Evolutionary conservation across 2,888 invertebrate species (phyloP).

Genomic region (Dicranocentrus wangi): DNA sequence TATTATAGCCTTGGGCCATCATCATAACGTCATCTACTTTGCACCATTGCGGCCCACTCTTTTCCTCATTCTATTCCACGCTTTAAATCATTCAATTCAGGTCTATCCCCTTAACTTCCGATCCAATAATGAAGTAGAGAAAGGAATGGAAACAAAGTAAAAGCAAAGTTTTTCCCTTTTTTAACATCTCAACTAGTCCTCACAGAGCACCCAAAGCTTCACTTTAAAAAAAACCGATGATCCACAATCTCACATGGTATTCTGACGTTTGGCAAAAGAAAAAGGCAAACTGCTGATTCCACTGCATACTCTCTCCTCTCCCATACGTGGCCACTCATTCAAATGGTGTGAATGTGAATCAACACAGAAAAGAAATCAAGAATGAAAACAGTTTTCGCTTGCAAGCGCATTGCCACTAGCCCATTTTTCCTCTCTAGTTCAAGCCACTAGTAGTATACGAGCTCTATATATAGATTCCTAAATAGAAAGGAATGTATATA

Average conservation of each 20-base stretch:
- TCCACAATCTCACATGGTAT: constrained; percentile 4
- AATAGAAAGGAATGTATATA: too few species aligned
- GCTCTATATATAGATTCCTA: too few species aligned
- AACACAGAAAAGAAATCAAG: constrained; percentile 17
- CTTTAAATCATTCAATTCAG: constrained; percentile 29
- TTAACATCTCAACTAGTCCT: constrained; percentile 21
- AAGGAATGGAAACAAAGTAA: constrained; percentile 20
- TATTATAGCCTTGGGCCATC: too few species aligned
- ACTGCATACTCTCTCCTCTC: neutral
- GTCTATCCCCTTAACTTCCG: constrained; percentile 35
- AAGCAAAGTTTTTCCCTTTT: constrained; percentile 14
- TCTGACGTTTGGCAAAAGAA: neutral
- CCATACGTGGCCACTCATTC: constrained; percentile 7
- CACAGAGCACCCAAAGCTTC: constrained; percentile 19
- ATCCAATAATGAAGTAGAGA: constrained; percentile 29
- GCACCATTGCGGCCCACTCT: too few species aligned
- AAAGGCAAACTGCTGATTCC: neutral
- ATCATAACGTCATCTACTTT: too few species aligned
- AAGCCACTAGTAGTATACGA: neutral
- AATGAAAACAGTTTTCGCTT: constrained; percentile 15
- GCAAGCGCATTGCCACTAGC: constrained; percentile 18
- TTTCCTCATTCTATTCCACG: neutral
- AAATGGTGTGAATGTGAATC: neutral
- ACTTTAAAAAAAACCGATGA: constrained; percentile 4
- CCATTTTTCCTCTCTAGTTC: neutral